Percentiles rank a stretch among this genome's conserved stretches.
These are phyloP conservation scores for Ursus arctos DNA, from an alignment of 2,113 vertebrate genomes.

Conservation along the genomic window DNA sequence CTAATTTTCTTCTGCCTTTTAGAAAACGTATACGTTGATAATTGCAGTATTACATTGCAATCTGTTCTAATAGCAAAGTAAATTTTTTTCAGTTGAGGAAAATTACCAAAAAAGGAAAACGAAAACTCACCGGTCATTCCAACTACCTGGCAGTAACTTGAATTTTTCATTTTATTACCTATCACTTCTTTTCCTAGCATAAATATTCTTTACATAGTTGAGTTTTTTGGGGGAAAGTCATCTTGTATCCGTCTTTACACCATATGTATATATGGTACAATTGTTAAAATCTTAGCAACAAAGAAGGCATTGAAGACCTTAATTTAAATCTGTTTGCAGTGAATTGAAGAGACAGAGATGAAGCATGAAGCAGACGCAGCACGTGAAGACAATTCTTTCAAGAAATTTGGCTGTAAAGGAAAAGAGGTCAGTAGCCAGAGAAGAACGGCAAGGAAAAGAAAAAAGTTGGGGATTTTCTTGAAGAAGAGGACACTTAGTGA, in stretches of 20 bases:
- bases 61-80: neutral
- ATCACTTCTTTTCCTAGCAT: neutral
- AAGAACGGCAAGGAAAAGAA: neutral
- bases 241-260: neutral
- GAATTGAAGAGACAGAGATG: neutral
- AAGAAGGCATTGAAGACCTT: neutral
- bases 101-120: neutral
- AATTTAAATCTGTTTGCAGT: neutral
- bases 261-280: neutral
- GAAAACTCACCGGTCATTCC: neutral
- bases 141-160: constrained; percentile 20
- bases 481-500: neutral
- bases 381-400: constrained; percentile 38
- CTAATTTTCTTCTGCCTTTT: constrained; percentile 22
- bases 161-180: neutral
- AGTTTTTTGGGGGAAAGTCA: neutral
- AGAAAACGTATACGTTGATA: constrained; percentile 27
- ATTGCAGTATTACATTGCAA: neutral
- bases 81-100: neutral
- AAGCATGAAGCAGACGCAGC: neutral
- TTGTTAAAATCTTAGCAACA: constrained; percentile 36
- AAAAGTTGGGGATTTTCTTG: neutral
- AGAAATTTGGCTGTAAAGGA: constrained; percentile 51
- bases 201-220: neutral
- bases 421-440: neutral